These are phyloP conservation scores for Linnaemya vulpina DNA, from an alignment of 2,888 invertebrate genomes.

Conservation along the genomic window DNA sequence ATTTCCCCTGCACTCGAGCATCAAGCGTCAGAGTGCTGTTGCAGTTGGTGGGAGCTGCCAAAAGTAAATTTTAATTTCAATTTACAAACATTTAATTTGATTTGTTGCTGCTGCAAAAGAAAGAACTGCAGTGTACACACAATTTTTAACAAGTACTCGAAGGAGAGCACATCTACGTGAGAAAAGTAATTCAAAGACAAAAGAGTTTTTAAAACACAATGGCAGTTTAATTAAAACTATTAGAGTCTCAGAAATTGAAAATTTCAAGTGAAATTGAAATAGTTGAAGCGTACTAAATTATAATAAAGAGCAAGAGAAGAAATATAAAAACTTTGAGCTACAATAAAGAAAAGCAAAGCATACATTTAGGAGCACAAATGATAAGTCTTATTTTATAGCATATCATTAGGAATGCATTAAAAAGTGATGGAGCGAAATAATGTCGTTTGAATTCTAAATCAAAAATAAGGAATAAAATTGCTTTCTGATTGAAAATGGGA, in stretches of 20 bases:
- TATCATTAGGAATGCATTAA: neutral
- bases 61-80: slow-evolving; percentile 62
- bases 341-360: slow-evolving; percentile 21
- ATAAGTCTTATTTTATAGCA: neutral
- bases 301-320: slow-evolving; percentile 1
- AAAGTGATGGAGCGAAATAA: neutral
- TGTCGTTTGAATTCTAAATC: too few species aligned
- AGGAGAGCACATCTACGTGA: slow-evolving; percentile 33
- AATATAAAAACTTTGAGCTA: slow-evolving; percentile 5
- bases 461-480: too few species aligned
- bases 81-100: slow-evolving; percentile 63
- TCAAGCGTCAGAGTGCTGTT: neutral
- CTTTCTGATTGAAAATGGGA: too few species aligned
- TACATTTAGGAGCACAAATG: neutral
- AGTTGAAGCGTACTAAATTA: slow-evolving; percentile 48
- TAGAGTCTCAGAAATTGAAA: slow-evolving; percentile 52
- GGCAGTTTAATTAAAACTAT: slow-evolving; percentile 66
- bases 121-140: slow-evolving; percentile 16
- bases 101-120: slow-evolving; percentile 32
- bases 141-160: slow-evolving; percentile 35
- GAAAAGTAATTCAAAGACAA: slow-evolving; percentile 43
- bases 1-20: slow-evolving; percentile 44
- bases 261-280: slow-evolving; percentile 50
- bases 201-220: slow-evolving; percentile 56
- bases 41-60: slow-evolving; percentile 14